phyloP scores from a whole-genome alignment of 2,797 vertebrate species.

The Poeciliopsis paucimaculata region DNA sequence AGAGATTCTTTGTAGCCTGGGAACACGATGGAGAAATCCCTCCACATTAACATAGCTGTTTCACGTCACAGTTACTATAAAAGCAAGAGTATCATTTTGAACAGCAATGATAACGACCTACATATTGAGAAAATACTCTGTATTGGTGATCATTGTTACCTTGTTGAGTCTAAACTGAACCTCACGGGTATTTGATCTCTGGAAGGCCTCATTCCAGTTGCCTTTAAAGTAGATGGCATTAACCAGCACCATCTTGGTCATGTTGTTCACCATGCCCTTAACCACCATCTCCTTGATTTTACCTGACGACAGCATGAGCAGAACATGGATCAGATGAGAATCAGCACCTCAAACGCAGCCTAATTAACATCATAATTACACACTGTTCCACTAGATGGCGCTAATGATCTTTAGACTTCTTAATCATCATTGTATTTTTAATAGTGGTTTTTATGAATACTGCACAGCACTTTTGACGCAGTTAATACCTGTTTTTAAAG shows the following conservation, averaged over 20 bases:
- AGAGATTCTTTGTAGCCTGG: neutral
- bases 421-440: neutral
- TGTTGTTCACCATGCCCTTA: conserved; percentile 10
- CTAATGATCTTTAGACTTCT: neutral
- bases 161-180: conserved; percentile 66
- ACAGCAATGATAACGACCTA: neutral
- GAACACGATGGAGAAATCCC: neutral
- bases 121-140: neutral
- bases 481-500: too few relatives aligned
- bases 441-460: too few relatives aligned
- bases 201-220: conserved; percentile 69
- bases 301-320: conserved; percentile 41
- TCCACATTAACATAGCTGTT: neutral
- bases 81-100: neutral
- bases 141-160: conserved; percentile 45
- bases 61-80: neutral
- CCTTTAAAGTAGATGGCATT: conserved; percentile 75
- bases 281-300: conserved; percentile 75
- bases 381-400: conserved; percentile 6
- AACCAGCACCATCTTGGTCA: conserved; percentile 72
- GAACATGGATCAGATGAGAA: neutral
- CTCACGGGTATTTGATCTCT: conserved; percentile 36
- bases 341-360: neutral
- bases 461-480: too few relatives aligned
- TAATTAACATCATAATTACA: neutral